Conservation (phyloP, 2,888 invertebrate species). For the Sympetrum striolatum region DNA sequence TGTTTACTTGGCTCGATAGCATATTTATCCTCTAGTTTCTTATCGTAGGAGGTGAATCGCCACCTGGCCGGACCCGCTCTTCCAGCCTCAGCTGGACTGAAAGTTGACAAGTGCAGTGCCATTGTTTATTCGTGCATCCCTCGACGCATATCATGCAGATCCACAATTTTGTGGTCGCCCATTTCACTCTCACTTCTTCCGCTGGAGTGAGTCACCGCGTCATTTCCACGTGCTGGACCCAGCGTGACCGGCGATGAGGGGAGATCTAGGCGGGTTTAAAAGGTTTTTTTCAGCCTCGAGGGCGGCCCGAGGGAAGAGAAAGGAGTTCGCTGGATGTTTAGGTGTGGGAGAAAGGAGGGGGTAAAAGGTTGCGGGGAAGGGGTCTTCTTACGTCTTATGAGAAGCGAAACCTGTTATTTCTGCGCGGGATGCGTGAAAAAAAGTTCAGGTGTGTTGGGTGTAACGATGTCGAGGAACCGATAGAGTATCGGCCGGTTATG, state of each 20-base stretch:
- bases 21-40: neutral
- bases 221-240: neutral
- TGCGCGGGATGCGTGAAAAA: conserved; percentile 23
- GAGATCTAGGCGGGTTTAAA: neutral
- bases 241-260: neutral
- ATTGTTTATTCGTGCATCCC: no score
- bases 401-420: conserved; percentile 43
- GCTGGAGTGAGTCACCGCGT: neutral
- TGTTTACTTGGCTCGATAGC: no score
- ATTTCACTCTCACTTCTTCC: neutral
- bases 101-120: neutral
- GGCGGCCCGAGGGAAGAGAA: neutral
- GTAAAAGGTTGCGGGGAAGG: neutral
- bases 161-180: neutral
- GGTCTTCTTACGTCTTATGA: neutral
- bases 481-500: neutral
- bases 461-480: neutral
- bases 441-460: conserved; percentile 16
- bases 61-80: no score
- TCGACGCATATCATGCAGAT: neutral
- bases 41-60: neutral
- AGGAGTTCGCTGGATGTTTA: neutral
- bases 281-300: neutral
- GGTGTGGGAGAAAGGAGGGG: neutral
- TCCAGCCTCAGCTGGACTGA: no score